Base-by-base conservation (phyloP, 2,888 invertebrate species). In the Cerceris rybyensis region DNA sequence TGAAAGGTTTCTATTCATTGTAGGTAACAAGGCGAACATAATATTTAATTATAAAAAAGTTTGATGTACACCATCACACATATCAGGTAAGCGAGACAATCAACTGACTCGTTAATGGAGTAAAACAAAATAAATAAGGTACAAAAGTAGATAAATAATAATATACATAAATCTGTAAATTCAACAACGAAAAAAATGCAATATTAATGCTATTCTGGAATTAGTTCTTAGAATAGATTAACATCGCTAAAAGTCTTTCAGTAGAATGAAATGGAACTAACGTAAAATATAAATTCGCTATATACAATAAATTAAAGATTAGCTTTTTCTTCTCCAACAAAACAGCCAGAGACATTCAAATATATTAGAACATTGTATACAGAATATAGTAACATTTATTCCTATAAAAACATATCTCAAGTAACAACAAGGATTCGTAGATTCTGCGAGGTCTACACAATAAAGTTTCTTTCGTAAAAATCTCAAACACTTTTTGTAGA, bases 381-480 rank as follows among this genome's bases (percentile, higher is more conserved):
- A 75, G 75, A 83, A 76, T 85, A 86, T 75, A 86, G 80, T 69
- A 83, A 81, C 80, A 85, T 87, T 88, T 87, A 88, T 87, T 87
- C 71, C 52, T 78, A 82, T 78, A 83, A 83, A 88, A 82, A 86
- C 81, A 79, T 86, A 82, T 81, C 61, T 57, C 64, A 80, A 73
- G 41, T 80, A 69, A 82, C 78, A 84, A 83, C 52, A 60, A 52
- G 28, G n/a, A 41, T 41, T 49, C 8, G 11, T 16, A 13, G 14
- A 52, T 43, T 14, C 5, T 14, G 52, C 57, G 41, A 13, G 13
- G 5, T n/a, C 6, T 50, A n/a, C n/a, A 11, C 13, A 13, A 13
- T 50, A 7, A 11, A 11, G 9, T 50, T 50, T 50, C 9, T 50
- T 50, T 50, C n/a, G 11, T n/a, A 50, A 14, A 59, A 2, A 49